These are phyloP conservation scores for Herpetotheres cachinnans DNA, from an alignment of 2,113 vertebrate genomes.

Conservation along the genomic window DNA sequence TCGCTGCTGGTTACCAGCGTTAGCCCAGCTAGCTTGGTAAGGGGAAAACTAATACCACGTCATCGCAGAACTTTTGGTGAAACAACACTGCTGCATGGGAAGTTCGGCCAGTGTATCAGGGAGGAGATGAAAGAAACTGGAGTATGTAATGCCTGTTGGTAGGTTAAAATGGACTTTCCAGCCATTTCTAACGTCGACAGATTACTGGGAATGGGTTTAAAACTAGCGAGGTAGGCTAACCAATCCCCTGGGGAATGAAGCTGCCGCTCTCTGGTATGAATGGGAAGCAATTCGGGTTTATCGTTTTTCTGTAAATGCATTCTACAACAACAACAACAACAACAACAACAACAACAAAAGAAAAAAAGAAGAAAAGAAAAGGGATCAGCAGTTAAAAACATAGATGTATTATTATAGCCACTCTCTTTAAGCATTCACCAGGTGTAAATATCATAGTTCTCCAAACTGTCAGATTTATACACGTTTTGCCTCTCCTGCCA, in stretches of 20 bases:
- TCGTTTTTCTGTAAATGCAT: background rate
- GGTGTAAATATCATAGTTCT: background rate
- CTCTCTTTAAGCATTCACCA: background rate
- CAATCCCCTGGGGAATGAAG: background rate
- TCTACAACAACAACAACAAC: too few relatives aligned
- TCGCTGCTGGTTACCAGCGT: background rate
- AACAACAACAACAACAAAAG: background rate
- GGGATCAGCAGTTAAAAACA: background rate
- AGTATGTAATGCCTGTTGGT: background rate
- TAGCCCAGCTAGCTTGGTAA: background rate
- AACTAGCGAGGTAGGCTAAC: background rate
- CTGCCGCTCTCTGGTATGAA: background rate
- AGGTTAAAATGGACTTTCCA: too few relatives aligned
- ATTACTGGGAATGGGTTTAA: background rate
- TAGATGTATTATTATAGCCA: background rate
- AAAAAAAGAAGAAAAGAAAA: background rate
- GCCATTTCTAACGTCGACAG: too few relatives aligned
- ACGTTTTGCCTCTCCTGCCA: background rate
- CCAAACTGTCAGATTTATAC: background rate
- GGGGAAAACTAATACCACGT: background rate
- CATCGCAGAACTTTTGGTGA: background rate
- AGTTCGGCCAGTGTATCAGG: too few relatives aligned
- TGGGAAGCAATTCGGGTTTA: background rate
- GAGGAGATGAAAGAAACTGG: background rate
- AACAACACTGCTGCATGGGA: background rate